Evolutionary conservation across 2,797 vertebrate genomes (phyloP), one percentile per base, ranked within the genome.

Genomic region (Enteromius radiatus): DNA sequence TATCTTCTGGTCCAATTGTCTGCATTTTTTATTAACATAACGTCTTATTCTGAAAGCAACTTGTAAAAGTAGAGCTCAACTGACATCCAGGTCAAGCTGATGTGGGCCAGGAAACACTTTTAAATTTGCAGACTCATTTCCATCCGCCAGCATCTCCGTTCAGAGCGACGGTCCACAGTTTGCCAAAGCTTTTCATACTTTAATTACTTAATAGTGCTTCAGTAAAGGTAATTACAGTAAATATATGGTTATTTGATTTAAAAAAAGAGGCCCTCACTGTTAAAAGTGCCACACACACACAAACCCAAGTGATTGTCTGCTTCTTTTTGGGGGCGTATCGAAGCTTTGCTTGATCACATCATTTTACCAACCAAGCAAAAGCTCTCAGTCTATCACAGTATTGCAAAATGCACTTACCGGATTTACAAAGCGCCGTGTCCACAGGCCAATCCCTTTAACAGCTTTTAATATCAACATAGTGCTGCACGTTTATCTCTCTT

Each of bases 381-480:
- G 63, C 21, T 47, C 41, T 31, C 75, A 43, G 68, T 61, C 84
- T 73, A 71, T 85, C 82, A 85, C 70, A 81, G 61, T 73, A 82
- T 69, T 67, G 36, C 41, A 65, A 76, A 85, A 86, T 84, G 74
- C 78, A 84, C 78, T 84, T 83, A 84, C 43, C 9, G 31, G 83
- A 82, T 82, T 84, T 69, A 75, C 70, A 64, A 74, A 68, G 56
- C 47, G 11, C 14, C 49, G 64, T 71, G 76, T 85, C 56, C 65
- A 49, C 41, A n/a, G 76, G 64, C 54, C 76, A 82, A 84, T 76
- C 86, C 71, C 41, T 71, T 65, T 65, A 83, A 80, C 80, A 77
- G 83, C 77, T 85, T 87, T 83, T 68, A 80, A 84, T 84, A 82
- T 76, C 80, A 79, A 79, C 76, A 84, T 63, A 71, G 67, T 65